These are phyloP conservation scores for Indicator indicator DNA, from an alignment of 2,113 vertebrate species.

Conservation along the genomic window DNA sequence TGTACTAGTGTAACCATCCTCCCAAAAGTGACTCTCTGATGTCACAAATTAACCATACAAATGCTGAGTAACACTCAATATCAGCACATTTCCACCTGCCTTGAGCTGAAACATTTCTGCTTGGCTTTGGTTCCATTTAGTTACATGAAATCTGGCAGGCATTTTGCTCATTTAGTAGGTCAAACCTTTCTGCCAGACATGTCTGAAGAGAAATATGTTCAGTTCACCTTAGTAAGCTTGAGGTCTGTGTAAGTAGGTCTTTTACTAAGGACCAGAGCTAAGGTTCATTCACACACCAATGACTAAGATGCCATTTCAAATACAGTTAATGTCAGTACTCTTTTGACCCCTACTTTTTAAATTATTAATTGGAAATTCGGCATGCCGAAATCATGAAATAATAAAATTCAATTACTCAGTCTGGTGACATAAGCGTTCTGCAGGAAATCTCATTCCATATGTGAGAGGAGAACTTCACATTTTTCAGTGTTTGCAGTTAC, in stretches of 20 bases:
- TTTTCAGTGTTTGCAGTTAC: not conserved
- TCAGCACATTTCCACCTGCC: not conserved
- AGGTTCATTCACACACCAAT: constrained; percentile 54
- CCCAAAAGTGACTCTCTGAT: not conserved
- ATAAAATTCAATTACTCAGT: constrained; percentile 76
- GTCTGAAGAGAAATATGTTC: constrained; percentile 46
- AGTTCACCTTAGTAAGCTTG: constrained; percentile 48
- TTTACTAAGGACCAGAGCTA: constrained; percentile 54
- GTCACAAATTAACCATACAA: not conserved
- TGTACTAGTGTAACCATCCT: not conserved
- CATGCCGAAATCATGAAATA: constrained; percentile 75
- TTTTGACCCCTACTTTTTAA: constrained; percentile 62
- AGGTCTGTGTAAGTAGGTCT: constrained; percentile 44
- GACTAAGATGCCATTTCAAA: constrained; percentile 65
- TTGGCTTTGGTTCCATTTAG: constrained; percentile 57
- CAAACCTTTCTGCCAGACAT: constrained; percentile 21
- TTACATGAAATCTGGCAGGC: constrained; percentile 54
- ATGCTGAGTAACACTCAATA: not conserved
- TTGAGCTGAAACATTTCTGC: not conserved
- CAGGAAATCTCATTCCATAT: constrained; percentile 71
- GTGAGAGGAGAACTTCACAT: constrained; percentile 30
- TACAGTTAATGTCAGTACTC: constrained; percentile 39
- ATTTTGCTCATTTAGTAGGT: constrained; percentile 65
- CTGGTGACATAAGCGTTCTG: constrained; percentile 73
- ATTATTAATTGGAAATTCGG: constrained; percentile 79